Conservation (phyloP, 2,888 invertebrate genomes). For the Timandra comae region DNA sequence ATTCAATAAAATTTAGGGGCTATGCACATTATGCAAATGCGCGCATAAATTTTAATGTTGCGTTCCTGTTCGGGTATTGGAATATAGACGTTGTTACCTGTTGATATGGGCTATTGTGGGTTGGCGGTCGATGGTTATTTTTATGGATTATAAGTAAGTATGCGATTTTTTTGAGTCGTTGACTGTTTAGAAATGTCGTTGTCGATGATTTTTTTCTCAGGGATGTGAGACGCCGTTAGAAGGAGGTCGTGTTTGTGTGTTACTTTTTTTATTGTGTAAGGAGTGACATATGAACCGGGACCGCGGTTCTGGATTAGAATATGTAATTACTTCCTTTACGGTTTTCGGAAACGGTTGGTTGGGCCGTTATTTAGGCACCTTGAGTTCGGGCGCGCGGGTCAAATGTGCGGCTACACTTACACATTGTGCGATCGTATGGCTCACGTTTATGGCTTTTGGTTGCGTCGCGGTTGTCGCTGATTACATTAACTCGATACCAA, state of each 20-base stretch:
- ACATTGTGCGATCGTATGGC: too few relatives aligned
- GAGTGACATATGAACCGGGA: conserved; percentile 72
- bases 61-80: conserved; percentile 27
- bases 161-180: conserved; percentile 56
- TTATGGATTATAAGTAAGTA: conserved; percentile 60
- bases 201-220: conserved; percentile 68
- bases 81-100: conserved; percentile 25
- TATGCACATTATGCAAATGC: conserved; percentile 78
- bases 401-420: conserved; percentile 25
- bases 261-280: conserved; percentile 60
- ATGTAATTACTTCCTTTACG: conserved; percentile 77
- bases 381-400: conserved; percentile 17
- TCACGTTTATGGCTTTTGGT: too few relatives aligned
- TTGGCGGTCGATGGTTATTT: conserved; percentile 35
- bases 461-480: too few relatives aligned
- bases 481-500: too few relatives aligned
- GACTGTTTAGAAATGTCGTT: conserved; percentile 53
- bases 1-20: conserved; percentile 76
- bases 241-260: conserved; percentile 47
- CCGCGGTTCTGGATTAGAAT: conserved; percentile 68
- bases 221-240: conserved; percentile 60
- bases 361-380: conserved; percentile 56
- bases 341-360: conserved; percentile 68
- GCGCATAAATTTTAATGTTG: conserved; percentile 71
- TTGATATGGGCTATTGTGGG: conserved; percentile 31